Percentiles rank a stretch among this genome's conserved stretches.
phyloP scores from a whole-genome alignment of 2,797 vertebrate genomes.

The Selene dorsalis region DNA sequence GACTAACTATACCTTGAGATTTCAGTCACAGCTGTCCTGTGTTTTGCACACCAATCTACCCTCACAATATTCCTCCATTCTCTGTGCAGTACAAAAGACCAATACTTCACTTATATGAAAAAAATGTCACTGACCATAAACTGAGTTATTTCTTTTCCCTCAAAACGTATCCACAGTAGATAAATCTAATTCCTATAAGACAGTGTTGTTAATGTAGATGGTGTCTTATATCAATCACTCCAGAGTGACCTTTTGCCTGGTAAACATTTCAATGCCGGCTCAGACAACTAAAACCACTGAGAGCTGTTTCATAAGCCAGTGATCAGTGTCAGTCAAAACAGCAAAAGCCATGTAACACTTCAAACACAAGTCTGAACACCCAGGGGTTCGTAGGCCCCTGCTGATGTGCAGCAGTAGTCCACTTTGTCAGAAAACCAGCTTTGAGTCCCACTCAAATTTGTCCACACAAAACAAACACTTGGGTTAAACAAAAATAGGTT shows the following conservation, averaged over 20 bases:
- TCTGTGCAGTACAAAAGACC: neutral
- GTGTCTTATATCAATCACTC: constrained; percentile 24
- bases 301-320: constrained; percentile 22
- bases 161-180: neutral
- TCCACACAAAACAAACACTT: constrained; percentile 24
- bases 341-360: constrained; percentile 3
- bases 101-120: neutral
- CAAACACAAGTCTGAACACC: neutral
- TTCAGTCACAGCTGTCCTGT: neutral
- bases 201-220: constrained; percentile 16
- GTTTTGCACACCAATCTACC: neutral
- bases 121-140: neutral
- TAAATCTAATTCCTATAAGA: neutral
- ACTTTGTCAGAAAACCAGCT: constrained; percentile 2
- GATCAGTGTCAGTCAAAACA: constrained; percentile 32
- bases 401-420: neutral
- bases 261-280: constrained; percentile 9
- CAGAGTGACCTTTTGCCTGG: constrained; percentile 16
- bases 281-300: constrained; percentile 7
- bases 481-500: constrained; percentile 16
- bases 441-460: constrained; percentile 8
- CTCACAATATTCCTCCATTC: neutral
- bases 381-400: neutral
- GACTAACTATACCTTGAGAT: neutral
- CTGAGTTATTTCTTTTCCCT: neutral